Percentiles rank a stretch among this genome's conserved stretches.
These are phyloP conservation scores for Didymodactylos carnosus DNA, from an alignment of 2,888 invertebrate species.

Conservation along the genomic window DNA sequence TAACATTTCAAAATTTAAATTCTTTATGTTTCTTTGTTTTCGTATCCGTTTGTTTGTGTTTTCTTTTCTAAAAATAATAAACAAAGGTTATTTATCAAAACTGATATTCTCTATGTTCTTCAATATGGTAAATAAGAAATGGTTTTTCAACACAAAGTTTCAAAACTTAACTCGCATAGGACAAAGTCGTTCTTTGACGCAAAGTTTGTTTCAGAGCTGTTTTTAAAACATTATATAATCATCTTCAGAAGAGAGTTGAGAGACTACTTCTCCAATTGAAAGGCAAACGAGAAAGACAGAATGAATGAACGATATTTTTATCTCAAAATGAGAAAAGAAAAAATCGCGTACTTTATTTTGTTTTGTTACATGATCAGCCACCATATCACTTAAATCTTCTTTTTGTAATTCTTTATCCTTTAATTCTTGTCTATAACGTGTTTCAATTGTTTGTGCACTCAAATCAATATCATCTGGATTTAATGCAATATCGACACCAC, in stretches of 20 bases:
- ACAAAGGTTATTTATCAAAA: not conserved
- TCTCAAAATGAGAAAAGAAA: too few species aligned
- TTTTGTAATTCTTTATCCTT: not conserved
- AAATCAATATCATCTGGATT: constrained; percentile 91
- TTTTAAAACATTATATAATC: too few species aligned
- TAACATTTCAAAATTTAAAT: not conserved
- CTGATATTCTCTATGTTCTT: not conserved
- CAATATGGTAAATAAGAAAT: too few species aligned
- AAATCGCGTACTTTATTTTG: not conserved
- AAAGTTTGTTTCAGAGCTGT: too few species aligned
- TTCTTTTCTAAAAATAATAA: not conserved
- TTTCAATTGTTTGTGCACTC: constrained; percentile 71
- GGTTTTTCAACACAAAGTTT: too few species aligned
- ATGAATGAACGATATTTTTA: too few species aligned
- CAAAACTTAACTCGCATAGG: too few species aligned
- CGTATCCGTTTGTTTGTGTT: not conserved
- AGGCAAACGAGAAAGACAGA: too few species aligned
- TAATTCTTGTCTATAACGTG: constrained; percentile 15
- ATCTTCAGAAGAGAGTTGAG: too few species aligned
- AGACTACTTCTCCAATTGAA: too few species aligned
- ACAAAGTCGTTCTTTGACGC: too few species aligned
- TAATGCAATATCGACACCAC: constrained; percentile 47
- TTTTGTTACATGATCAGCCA: not conserved
- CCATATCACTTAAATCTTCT: not conserved
- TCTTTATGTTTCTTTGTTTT: not conserved